phyloP scores from a whole-genome alignment of 2,113 vertebrate species.

The Malurus elegans region DNA sequence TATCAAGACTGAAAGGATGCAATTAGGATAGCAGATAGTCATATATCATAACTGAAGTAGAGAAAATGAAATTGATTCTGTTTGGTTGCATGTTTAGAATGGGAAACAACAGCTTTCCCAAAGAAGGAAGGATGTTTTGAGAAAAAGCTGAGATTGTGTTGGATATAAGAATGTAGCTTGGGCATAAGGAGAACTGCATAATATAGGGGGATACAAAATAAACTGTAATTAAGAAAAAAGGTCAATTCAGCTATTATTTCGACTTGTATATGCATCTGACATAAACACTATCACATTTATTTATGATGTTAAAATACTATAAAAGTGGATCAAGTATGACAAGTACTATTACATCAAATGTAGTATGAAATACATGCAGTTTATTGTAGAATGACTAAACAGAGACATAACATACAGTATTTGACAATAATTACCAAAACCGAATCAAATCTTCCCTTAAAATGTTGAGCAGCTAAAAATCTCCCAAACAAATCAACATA shows the following conservation, averaged over 20 bases:
- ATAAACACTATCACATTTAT: neutral
- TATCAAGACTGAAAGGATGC: neutral
- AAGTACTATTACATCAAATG: neutral
- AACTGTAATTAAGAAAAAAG: neutral
- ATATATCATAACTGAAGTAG: constrained; percentile 15
- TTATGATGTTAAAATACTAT: neutral
- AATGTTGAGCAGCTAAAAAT: neutral
- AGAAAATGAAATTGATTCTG: constrained; percentile 14
- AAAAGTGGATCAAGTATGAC: neutral
- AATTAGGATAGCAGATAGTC: neutral
- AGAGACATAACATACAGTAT: neutral
- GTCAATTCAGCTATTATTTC: neutral
- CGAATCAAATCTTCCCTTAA: neutral
- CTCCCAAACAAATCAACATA: neutral
- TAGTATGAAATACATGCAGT: neutral
- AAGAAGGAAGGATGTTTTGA: neutral
- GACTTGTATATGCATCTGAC: neutral
- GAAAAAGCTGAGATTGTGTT: neutral
- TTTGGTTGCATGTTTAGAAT: neutral
- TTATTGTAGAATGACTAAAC: neutral
- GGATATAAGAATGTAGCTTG: neutral
- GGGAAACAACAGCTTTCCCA: neutral
- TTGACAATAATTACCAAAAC: neutral
- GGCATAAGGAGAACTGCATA: neutral
- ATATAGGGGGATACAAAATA: neutral